Evolutionary conservation across 2,113 vertebrate species (phyloP).

Genomic region (Pluvianellus socialis): DNA sequence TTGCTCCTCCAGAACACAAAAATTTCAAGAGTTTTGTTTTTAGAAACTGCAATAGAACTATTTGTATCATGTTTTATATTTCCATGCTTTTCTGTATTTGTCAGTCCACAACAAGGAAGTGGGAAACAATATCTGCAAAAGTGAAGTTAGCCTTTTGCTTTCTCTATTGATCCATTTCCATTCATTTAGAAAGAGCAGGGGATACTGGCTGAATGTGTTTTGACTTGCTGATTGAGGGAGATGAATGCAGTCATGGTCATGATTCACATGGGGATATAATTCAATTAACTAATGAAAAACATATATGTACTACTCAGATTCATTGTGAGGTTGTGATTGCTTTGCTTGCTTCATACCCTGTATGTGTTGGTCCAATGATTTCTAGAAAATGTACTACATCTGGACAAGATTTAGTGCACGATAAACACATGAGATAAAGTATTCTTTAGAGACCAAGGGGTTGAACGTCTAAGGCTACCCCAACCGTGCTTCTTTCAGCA

Average conservation of each 20-base stretch:
- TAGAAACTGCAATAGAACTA: neutral
- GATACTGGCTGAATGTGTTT: neutral
- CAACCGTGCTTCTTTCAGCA: neutral
- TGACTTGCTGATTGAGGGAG: neutral
- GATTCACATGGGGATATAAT: neutral
- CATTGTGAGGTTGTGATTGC: neutral
- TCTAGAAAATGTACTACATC: neutral
- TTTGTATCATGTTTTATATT: neutral
- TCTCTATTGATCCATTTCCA: neutral
- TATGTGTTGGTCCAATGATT: neutral
- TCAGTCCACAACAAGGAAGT: neutral
- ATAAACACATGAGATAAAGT: neutral
- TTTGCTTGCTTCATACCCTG: neutral
- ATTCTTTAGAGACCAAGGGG: neutral
- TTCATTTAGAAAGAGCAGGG: neutral
- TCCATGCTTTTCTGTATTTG: neutral
- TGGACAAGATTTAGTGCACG: neutral
- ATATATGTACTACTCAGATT: neutral
- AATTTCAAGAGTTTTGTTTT: neutral
- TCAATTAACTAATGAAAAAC: constrained; percentile 30
- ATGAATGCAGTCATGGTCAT: neutral
- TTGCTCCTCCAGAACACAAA: neutral
- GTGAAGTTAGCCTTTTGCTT: neutral
- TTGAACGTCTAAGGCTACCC: neutral
- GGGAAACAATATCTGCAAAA: neutral